A percentile compares a stretch with the other conserved stretches of the same genome.
phyloP scores from a whole-genome alignment of 2,888 invertebrate genomes.

The Sinelater perroti region DNA sequence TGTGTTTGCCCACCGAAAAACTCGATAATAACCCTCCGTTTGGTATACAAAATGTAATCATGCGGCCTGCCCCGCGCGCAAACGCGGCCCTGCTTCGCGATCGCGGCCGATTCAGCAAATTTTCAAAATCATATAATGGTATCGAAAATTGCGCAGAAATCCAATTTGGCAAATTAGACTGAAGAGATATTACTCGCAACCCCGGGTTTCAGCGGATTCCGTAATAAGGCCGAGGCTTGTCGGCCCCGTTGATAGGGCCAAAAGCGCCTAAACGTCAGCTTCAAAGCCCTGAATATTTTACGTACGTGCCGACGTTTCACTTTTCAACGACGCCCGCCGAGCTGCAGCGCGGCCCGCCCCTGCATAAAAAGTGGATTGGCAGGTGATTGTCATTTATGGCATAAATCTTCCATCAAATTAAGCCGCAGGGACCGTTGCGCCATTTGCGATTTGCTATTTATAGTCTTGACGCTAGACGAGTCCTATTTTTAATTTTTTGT shows the following conservation, averaged over 20 bases:
- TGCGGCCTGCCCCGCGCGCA: constrained; percentile 6
- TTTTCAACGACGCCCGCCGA: background rate
- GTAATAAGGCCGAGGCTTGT: background rate
- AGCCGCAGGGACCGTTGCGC: too few relatives aligned
- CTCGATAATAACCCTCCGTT: constrained; percentile 19
- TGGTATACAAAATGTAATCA: constrained; percentile 19
- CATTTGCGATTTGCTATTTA: too few relatives aligned
- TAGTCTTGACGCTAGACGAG: too few relatives aligned
- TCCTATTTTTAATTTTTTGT: too few relatives aligned
- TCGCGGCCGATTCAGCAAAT: background rate
- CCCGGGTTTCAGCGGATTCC: too few relatives aligned
- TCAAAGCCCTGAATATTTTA: constrained; percentile 1
- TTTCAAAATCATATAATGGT: background rate
- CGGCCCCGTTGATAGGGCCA: background rate
- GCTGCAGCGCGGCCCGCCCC: background rate
- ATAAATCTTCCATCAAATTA: background rate
- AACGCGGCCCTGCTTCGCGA: constrained; percentile 6
- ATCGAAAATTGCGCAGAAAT: constrained; percentile 6
- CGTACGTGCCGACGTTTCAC: constrained; percentile 2
- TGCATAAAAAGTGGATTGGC: background rate
- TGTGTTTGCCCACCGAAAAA: too few relatives aligned
- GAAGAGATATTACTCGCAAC: too few relatives aligned
- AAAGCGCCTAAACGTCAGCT: background rate
- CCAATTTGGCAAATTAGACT: constrained; percentile 1
- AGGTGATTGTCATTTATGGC: background rate